Evolutionary conservation across 2,888 invertebrate genomes (phyloP), one percentile per base, ranked within the genome.

Genomic region (Melangyna quadrimaculata): DNA sequence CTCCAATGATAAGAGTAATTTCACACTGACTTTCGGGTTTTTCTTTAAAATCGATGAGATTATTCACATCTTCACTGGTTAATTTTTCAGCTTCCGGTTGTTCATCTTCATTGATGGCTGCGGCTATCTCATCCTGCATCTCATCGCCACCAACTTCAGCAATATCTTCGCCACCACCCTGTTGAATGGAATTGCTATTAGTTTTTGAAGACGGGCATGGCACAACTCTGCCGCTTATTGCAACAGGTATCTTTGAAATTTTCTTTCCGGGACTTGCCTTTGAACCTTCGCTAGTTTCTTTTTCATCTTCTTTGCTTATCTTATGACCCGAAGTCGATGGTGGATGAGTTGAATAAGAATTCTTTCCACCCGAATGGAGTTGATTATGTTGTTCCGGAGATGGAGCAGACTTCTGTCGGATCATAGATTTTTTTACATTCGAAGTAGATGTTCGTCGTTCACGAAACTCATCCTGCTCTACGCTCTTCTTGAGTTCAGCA

Each of bases 111-210:
- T 91, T 90, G 22, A 91, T 91, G 53, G 91, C 92, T 0, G 90
- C 91, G 53, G 91, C 90, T 37, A 92, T 91, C 86, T 91, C 92
- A 69, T 89, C 89, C 69, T 91, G 91, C 35, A 92, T 87, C 51
- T 91, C 91, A 55, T 92, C 92, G 37, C 90, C 90, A 3, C 89
- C 88, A 22, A 92, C 88, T 40, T 91, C 91, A n/a, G 92, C 92
- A 48, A 91, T 92, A 45, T 90, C 92, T 87, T 92, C 92, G n/a
- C 92, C 92, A 3, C 92, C 92, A 14, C 92, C 92, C 12, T 91
- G 92, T 74, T 92, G 91, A 72, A 91, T 91, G 10, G 90, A 88
- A 74, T 89, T 89, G 1, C 88, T 88, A 65, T 88, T 89, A 81
- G 84, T 88, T n/a, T 78, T 74, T 10, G 87, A 87, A 6, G 87